phyloP scores from a whole-genome alignment of 2,113 vertebrate species.

The Plotosus lineatus region DNA sequence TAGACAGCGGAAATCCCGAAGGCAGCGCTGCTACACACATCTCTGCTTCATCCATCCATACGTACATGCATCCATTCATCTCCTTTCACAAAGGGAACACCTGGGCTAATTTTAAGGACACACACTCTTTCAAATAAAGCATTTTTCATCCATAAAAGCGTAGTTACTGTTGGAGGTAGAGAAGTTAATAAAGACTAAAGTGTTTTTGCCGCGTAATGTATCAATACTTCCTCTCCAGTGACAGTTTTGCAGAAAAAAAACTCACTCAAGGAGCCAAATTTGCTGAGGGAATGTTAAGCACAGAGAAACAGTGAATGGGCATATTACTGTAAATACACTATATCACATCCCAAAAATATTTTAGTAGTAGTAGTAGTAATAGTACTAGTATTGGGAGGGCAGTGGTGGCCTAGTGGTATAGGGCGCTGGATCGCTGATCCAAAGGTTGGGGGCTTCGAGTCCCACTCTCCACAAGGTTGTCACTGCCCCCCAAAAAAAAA shows the following conservation, averaged over 20 bases:
- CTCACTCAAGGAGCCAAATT: not conserved
- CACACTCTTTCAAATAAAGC: not conserved
- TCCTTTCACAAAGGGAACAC: slow-evolving; percentile 66
- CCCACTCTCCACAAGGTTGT: too few relatives aligned
- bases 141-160: not conserved
- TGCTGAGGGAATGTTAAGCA: not conserved
- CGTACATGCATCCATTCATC: not conserved
- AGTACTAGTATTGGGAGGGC: too few relatives aligned
- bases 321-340: not conserved
- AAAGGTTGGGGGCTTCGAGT: too few relatives aligned
- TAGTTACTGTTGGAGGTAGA: not conserved
- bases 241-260: not conserved
- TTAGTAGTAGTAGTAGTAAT: not conserved
- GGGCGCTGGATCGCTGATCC: too few relatives aligned
- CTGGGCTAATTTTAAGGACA: slow-evolving; percentile 56
- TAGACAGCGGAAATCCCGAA: slow-evolving; percentile 62
- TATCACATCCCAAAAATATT: too few relatives aligned
- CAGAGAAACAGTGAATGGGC: not conserved
- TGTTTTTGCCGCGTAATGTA: not conserved
- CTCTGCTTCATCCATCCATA: slow-evolving; percentile 49
- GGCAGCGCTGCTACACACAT: slow-evolving; percentile 58
- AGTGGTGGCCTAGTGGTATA: too few relatives aligned
- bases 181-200: slow-evolving; percentile 6
- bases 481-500: too few relatives aligned
- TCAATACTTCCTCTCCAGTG: not conserved